These are phyloP conservation scores for Limosa lapponica DNA, from an alignment of 2,797 vertebrate species.

Conservation along the genomic window DNA sequence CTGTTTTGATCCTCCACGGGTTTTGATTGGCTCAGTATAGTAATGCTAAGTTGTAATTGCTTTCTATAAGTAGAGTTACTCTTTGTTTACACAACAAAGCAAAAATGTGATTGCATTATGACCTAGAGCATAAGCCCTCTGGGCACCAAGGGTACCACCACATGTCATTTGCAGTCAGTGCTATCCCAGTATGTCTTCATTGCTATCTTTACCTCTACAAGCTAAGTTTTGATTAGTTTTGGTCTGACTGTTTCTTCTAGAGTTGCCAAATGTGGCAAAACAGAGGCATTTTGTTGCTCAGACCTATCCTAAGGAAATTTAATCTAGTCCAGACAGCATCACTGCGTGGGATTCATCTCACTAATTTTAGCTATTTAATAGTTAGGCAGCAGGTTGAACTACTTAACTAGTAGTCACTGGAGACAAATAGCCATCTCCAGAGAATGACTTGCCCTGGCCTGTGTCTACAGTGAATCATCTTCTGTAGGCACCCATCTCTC, in stretches of 20 bases:
- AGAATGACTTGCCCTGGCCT: background rate
- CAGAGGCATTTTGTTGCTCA: background rate
- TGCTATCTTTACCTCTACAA: background rate
- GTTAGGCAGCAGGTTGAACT: background rate
- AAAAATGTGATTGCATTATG: background rate
- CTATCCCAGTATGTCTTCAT: background rate
- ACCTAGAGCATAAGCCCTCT: background rate
- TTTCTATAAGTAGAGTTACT: background rate
- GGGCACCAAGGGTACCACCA: background rate
- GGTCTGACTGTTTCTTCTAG: background rate
- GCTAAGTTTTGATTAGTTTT: background rate
- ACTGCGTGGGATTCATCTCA: background rate
- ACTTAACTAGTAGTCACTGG: background rate
- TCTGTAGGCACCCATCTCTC: background rate
- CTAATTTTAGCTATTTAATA: constrained; percentile 46
- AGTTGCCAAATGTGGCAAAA: background rate
- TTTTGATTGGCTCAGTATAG: background rate
- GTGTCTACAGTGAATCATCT: background rate
- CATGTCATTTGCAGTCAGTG: background rate
- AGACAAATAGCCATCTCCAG: background rate
- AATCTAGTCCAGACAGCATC: background rate
- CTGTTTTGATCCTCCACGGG: background rate
- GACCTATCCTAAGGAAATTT: background rate
- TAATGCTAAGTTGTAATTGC: background rate
- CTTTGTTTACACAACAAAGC: background rate